Base-by-base conservation (phyloP, 1,140 invertebrate species). In the Leguminivora glycinivorella region DNA sequence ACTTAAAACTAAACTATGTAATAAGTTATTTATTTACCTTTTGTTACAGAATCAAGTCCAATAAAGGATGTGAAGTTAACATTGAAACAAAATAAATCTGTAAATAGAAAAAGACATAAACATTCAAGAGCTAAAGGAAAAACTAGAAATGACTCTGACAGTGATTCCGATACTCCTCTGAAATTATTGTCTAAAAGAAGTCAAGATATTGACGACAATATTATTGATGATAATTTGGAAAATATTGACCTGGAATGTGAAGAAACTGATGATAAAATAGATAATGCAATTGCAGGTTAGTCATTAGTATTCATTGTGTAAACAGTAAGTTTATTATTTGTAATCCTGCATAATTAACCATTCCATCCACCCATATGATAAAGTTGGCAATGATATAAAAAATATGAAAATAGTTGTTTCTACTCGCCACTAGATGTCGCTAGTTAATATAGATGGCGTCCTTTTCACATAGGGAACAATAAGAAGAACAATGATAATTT, bases 91-190 rank as follows among this genome's bases (percentile, higher is more conserved):
- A 31, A 69, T 29, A 66, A 38, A 56, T 12, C 52, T 26, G 24
- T 3, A 5, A 69, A 60, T 12, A 67, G 67, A 71, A 71, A 75
- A 69, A 72, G 56, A 70, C 47, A 56, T 14, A 73, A 72, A 31
- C 19, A 31, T 4, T 60, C 67, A 26, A 74, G 70, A 63, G 34
- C 7, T 2, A 66, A 26, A 52, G 14, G 17, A 67, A 66, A 68
- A 56, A 69, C 43, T 17, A 26, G 66, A 29, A 60, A 26, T 9
- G 34, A 52, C 17, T 52, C 58, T 31, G 72, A 72, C 1, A 26
- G 47, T 3, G 74, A 78, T 68, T 78, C 77, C 0, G 74, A 78
- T 34, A 72, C 71, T 19, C 76, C 76, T 2, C 70, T 78, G 43
- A 56, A 74, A 9, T 58, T 67, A 29, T 29, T 78, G 56, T 38